Evolutionary conservation across 2,888 invertebrate species (phyloP), one percentile per base, ranked within the genome.

Genomic region (Chloroclystis v-ata): DNA sequence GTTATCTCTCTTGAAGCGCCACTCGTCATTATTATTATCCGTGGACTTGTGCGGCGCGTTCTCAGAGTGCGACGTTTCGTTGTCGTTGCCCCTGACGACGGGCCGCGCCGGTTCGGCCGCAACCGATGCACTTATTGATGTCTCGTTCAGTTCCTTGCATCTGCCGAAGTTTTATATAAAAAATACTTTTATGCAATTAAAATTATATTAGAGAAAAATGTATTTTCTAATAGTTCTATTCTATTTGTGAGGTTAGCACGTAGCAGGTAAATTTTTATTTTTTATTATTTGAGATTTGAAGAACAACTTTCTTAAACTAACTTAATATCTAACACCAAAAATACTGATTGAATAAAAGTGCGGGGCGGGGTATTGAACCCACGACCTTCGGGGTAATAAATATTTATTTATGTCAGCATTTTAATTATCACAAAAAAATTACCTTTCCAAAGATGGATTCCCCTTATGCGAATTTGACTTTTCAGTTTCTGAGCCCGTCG

Each of bases 401-500:
- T n/a, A n/a, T n/a, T n/a, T n/a, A n/a, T n/a, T n/a, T n/a, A n/a
- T n/a, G n/a, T n/a, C n/a, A n/a, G n/a, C n/a, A n/a, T n/a, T n/a
- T n/a, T 20, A 20, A 20, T 20, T 5, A 20, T 2, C 20, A 30
- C 7, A 13, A 6, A 13, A 32, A 35, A 35, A 10, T n/a, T 63
- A 85, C 86, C 81, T 81, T 57, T 82, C 91, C 54, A 84, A 75
- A 2, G 82, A 80, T 43, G 78, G 85, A n/a, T 68, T 91, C 33
- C 83, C 91, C 76, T 91, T 92, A 70, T 90, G 93, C 0, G 94
- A 94, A 53, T 92, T 91, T 0, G 94, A 94, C 54, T 91, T 91
- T 59, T 95, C 95, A 0, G 94, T 95, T 69, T 95, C 95, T 0
- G 94, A 94, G 1, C 93, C 94, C 0, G 94, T 94, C 0, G 92